Base-by-base conservation (phyloP, 2,797 vertebrate genomes). In the Capromys pilorides region DNA sequence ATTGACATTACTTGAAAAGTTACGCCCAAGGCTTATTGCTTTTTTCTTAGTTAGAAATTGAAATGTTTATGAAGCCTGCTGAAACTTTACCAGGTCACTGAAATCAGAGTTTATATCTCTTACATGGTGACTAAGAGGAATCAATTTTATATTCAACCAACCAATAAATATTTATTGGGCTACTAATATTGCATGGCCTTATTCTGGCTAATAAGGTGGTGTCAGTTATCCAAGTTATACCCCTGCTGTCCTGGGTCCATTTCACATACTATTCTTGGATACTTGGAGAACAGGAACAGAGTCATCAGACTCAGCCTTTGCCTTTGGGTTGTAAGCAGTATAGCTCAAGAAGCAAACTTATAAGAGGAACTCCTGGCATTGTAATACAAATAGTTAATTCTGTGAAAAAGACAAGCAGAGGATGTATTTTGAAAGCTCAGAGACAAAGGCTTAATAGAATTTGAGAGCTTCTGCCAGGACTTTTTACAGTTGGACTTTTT, bases 1-100 rank as follows among this genome's bases (percentile, higher is more conserved):
- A 94, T 45, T 97, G 91, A 95, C 96, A 93, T 90, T 86, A 78
- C 77, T 96, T 96, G 94, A 96, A 97, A 95, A 96, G 75, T 86
- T 94, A 88, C 92, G 80, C 95, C 83, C 66, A 86, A 88, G 93
- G 93, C 95, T 93, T 75, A 84, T 86, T 80, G 33, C 84, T 91
- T 71, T 45, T 86, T 97, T 96, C 92, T 67, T 90, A 91, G 66
- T 57, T 80, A 93, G 59, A 62, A 93, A 96, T 26, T 87, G 73
- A 93, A 82, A 95, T 88, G 26, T 94, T 96, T 95, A 79, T 94
- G 91, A 88, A 96, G 67, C 78, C 96, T 88, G 81, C 90, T 90
- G 73, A 69, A 96, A 93, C 84, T 84, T 85, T 93, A 93, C 77
- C 41, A 81, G 90, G 4, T 87, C 86, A 62, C 89, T 83, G 69